Evolutionary conservation across 2,113 vertebrate genomes (phyloP).

Genomic region (Phoxinus phoxinus): DNA sequence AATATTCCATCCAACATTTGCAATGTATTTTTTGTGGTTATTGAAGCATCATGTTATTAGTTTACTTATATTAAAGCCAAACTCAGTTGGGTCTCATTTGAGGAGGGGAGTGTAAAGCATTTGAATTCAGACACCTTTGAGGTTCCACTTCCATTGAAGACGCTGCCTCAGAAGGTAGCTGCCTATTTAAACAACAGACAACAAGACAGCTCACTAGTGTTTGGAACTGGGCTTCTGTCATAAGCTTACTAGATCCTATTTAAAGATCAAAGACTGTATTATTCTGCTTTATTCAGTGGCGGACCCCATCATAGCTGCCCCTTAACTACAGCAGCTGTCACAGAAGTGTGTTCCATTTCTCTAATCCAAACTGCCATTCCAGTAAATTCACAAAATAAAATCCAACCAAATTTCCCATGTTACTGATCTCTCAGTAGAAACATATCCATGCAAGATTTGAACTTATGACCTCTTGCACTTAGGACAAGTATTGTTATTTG

Average conservation of each 20-base stretch:
- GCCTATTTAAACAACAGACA: background rate
- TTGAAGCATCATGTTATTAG: background rate
- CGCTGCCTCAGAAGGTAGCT: background rate
- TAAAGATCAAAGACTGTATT: conserved; percentile 8
- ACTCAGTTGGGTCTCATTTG: background rate
- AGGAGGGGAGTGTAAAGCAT: background rate
- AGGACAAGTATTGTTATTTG: background rate
- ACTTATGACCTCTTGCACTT: background rate
- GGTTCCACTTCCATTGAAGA: background rate
- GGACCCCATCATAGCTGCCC: background rate
- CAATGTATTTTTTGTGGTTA: background rate
- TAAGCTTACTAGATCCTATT: background rate
- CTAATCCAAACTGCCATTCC: background rate
- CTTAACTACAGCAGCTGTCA: background rate
- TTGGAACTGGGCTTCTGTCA: background rate
- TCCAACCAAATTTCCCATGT: background rate
- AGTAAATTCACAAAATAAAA: background rate
- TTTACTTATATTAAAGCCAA: background rate
- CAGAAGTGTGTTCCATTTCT: background rate
- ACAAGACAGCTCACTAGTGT: conserved; percentile 6
- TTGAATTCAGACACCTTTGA: background rate
- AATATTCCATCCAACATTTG: background rate
- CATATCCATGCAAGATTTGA: background rate
- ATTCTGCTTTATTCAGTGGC: background rate
- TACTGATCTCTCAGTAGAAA: no score